Evolutionary conservation across 2,113 vertebrate genomes (phyloP), one percentile per base, ranked within the genome.

Genomic region (Scomber colias): DNA sequence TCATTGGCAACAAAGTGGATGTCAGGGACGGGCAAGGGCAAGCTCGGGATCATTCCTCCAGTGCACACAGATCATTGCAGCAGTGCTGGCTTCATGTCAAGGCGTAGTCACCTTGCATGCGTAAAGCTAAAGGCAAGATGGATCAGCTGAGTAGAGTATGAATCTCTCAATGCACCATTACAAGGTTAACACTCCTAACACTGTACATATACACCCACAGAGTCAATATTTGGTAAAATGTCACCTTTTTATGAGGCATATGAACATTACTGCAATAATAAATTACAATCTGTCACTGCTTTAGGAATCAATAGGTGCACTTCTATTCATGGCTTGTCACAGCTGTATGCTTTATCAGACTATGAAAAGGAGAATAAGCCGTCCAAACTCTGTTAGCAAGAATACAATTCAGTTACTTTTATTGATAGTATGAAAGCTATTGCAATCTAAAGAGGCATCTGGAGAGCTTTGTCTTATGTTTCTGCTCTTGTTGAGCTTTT

Each of bases 1-100:
- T 74, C 1, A 49, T 79, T 73, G 65, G 59, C 75, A 74, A 77
- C 90, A 79, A 90, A 82, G 66, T 62, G 16, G 56, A 85, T 89
- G 87, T 89, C 75, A 71, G 82, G 79, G 90, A 84, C 51, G 17
- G 27, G 49, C 81, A 87, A 87, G 74, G 85, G 70, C 77, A 62
- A 77, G 62, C 69, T 46, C 16, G 51, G 56, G 64, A 86, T 91
- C 35, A 50, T 67, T 83, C 79, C 57, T 60, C 57, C 10, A 31
- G 54, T 76, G 57, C 1, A 1, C 64, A 40, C 66, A 48, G 40
- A 83, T 90, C 75, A 85, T 65, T 65, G 63, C 71, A n/a, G 66
- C 60, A 72, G 49, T 35, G 3, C 54, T 50, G 35, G 9, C n/a
- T 0, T 27, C 45, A 19, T 87, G 74, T 86, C 81, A 66, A 73